Conservation (phyloP, 2,797 vertebrate genomes). For the Sebastes melanostomus region DNA sequence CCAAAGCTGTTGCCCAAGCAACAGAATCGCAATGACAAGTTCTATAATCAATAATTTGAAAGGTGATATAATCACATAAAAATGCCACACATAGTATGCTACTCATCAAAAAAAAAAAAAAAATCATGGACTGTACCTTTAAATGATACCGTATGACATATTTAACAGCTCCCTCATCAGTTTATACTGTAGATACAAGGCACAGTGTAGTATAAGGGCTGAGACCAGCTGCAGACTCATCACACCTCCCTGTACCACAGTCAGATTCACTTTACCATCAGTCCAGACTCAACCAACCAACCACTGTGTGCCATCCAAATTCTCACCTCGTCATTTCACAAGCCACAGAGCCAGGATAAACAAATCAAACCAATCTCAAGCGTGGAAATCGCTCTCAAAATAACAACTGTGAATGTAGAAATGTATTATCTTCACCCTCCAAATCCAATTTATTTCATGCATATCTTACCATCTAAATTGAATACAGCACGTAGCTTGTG, state of each 20-base stretch:
- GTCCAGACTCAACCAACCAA: conserved; percentile 30
- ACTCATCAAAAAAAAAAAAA: no score
- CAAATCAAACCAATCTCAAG: conserved; percentile 67
- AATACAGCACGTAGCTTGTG: conserved; percentile 77
- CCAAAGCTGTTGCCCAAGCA: no score
- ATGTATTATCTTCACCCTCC: conserved; percentile 72
- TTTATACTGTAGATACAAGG: background rate
- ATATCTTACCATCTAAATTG: conserved; percentile 86
- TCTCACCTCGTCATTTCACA: conserved; percentile 52
- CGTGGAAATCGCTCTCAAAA: conserved; percentile 72
- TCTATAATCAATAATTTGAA: background rate
- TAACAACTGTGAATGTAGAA: conserved; percentile 69
- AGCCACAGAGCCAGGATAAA: conserved; percentile 54
- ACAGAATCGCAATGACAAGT: no score
- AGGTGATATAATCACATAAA: no score
- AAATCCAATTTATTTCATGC: conserved; percentile 80
- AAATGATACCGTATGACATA: background rate
- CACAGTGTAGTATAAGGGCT: background rate
- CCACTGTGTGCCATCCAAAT: conserved; percentile 25
- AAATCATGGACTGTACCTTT: no score
- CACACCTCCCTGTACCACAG: background rate
- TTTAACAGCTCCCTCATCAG: background rate
- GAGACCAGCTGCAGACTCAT: background rate
- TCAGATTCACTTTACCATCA: background rate
- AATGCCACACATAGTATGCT: background rate